Evolutionary conservation across 1,140 invertebrate species (phyloP).

Genomic region (Micrasema minimum): DNA sequence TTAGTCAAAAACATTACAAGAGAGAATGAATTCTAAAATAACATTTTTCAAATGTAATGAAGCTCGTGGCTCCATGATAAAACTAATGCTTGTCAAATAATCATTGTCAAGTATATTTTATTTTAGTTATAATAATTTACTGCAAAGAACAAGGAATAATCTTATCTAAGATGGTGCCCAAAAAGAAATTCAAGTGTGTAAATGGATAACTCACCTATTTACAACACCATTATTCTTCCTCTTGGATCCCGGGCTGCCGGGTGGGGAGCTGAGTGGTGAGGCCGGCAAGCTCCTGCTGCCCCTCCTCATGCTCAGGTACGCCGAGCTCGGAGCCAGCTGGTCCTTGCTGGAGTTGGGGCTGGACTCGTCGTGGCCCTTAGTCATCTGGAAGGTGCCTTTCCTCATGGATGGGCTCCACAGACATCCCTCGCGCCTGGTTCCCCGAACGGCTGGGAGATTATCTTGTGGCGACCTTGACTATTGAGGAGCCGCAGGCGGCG

Average conservation of each 20-base stretch:
- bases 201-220: constrained; percentile 61
- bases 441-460: constrained; percentile 69
- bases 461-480: constrained; percentile 72
- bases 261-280: constrained; percentile 73
- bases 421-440: constrained; percentile 59
- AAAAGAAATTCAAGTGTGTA: no score
- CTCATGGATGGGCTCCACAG: constrained; percentile 59
- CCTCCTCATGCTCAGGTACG: constrained; percentile 62
- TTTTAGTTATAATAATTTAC: no score
- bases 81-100: no score
- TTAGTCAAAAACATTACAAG: no score
- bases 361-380: constrained; percentile 39
- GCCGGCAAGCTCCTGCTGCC: constrained; percentile 78
- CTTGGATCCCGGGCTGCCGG: constrained; percentile 68
- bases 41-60: no score
- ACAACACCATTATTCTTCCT: constrained; percentile 58
- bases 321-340: constrained; percentile 45
- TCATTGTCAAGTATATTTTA: no score
- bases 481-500: constrained; percentile 75
- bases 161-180: no score
- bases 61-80: no score
- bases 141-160: no score
- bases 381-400: constrained; percentile 52
- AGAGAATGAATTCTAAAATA: no score
- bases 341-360: neutral